Evolutionary conservation across 2,113 vertebrate genomes (phyloP).

Genomic region (Ameiurus melas): DNA sequence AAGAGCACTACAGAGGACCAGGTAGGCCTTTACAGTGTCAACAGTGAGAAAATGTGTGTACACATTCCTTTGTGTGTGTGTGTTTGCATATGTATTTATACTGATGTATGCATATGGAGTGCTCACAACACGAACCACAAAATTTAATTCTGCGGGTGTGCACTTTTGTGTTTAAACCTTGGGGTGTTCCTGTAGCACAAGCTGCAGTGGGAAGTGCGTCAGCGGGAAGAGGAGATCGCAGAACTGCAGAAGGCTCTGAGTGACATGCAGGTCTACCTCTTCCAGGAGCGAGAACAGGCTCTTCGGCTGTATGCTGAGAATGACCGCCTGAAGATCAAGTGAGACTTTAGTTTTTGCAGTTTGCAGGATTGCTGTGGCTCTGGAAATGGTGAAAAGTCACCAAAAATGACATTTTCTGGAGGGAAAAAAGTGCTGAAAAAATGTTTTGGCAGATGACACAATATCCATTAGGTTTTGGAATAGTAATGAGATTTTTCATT

Average conservation of each 20-base stretch:
- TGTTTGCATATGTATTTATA: neutral
- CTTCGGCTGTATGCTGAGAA: slow-evolving; percentile 93
- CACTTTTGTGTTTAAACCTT: neutral
- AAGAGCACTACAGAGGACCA: slow-evolving; percentile 79
- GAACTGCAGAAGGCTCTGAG: slow-evolving; percentile 92
- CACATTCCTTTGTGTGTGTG: neutral
- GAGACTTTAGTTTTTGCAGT: neutral
- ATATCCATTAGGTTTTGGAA: too few relatives aligned
- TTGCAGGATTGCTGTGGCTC: neutral
- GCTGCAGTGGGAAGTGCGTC: slow-evolving; percentile 82
- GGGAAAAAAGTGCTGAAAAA: neutral
- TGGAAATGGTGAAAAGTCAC: neutral
- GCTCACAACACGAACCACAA: neutral
- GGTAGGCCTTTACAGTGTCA: slow-evolving; percentile 64
- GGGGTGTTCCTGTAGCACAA: slow-evolving; percentile 77
- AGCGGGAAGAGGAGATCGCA: slow-evolving; percentile 84
- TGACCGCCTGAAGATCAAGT: slow-evolving; percentile 95
- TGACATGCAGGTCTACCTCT: slow-evolving; percentile 93
- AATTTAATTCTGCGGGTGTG: neutral
- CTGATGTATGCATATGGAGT: neutral
- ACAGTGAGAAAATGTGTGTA: neutral
- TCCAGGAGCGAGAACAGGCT: slow-evolving; percentile 90
- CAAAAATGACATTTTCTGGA: neutral
- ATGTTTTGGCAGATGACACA: too few relatives aligned
- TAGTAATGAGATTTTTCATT: too few relatives aligned